A percentile compares a stretch with the other conserved stretches of the same genome.
Conservation (phyloP, 2,113 vertebrate genomes). For the Ciconia stormi region DNA sequence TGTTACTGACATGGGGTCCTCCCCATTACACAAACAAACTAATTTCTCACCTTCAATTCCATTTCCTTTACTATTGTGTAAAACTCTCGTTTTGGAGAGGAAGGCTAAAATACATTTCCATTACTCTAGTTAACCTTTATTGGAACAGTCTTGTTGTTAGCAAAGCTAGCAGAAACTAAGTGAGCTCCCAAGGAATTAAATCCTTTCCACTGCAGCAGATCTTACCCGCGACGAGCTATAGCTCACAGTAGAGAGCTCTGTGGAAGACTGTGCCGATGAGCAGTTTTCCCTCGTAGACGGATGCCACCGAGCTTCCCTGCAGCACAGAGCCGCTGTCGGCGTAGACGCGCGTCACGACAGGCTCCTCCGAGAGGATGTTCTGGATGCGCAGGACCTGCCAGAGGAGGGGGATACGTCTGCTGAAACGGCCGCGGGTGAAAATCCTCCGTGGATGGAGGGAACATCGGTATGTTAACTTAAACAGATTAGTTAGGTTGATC, state of each 20-base stretch:
- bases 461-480: not conserved
- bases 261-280: slow-evolving; percentile 90
- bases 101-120: not conserved
- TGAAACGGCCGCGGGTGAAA: rapidly evolving
- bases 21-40: not conserved
- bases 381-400: slow-evolving; percentile 85
- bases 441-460: not conserved
- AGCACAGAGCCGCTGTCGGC: slow-evolving; percentile 84
- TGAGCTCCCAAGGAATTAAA: not conserved
- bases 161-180: not conserved
- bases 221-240: not conserved
- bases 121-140: not conserved
- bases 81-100: not conserved
- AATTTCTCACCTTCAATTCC: not conserved
- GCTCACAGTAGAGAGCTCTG: slow-evolving; percentile 85
- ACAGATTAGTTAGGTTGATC: not conserved
- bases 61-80: not conserved
- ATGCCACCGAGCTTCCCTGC: slow-evolving; percentile 84
- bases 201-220: not conserved
- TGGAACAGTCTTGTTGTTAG: not conserved
- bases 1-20: not conserved
- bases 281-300: slow-evolving; percentile 76
- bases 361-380: slow-evolving; percentile 84
- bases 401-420: not conserved
- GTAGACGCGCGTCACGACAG: slow-evolving; percentile 83